These are phyloP conservation scores for Zeuzera pyrina DNA, from an alignment of 2,888 invertebrate species.

Conservation along the genomic window DNA sequence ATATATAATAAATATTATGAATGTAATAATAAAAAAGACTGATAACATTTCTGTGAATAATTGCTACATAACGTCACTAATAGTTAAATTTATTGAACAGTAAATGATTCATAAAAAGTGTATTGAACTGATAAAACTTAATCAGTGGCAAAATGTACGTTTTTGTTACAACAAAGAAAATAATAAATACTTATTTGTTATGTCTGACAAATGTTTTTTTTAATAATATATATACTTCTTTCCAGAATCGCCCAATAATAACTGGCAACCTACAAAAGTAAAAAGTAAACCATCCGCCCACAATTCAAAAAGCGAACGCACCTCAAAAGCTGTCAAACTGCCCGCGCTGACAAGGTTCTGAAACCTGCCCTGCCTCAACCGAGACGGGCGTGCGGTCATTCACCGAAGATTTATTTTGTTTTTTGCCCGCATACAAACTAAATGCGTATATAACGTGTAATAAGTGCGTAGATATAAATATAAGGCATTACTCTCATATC, in stretches of 20 bases:
- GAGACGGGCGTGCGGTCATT: constrained; percentile 46
- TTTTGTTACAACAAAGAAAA: background rate
- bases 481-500: constrained; percentile 49
- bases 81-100: constrained; percentile 26
- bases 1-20: too few relatives aligned
- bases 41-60: too few relatives aligned
- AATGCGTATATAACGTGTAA: constrained; percentile 45
- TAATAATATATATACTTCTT: too few relatives aligned
- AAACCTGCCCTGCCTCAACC: constrained; percentile 60
- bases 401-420: constrained; percentile 61
- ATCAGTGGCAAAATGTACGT: constrained; percentile 17
- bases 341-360: constrained; percentile 34
- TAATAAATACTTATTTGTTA: background rate
- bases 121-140: constrained; percentile 39
- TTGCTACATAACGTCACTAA: too few relatives aligned
- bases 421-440: constrained; percentile 64
- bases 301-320: constrained; percentile 65
- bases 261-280: constrained; percentile 34
- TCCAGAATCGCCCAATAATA: constrained; percentile 13
- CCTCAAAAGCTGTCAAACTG: constrained; percentile 70
- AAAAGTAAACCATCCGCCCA: constrained; percentile 34
- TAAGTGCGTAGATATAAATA: constrained; percentile 43
- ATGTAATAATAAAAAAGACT: too few relatives aligned
- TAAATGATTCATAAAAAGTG: constrained; percentile 33
- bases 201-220: background rate